Evolutionary conservation across 2,888 invertebrate species (phyloP).

Genomic region (Pyrrhosoma nymphula): DNA sequence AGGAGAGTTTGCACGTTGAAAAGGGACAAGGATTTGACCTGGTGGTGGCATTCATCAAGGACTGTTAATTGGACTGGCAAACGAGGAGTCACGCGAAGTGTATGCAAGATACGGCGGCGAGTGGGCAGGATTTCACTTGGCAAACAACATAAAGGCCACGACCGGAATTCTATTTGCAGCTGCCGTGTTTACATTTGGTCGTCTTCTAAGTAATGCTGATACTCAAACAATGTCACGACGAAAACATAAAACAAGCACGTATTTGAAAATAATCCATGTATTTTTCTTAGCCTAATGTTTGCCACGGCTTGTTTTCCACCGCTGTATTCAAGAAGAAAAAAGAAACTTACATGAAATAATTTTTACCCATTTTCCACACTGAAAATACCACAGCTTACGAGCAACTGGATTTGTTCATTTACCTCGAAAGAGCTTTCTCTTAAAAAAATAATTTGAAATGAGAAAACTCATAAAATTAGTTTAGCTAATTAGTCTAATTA

Average conservation of each 20-base stretch:
- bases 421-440: too few species aligned
- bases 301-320: background rate
- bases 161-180: background rate
- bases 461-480: too few species aligned
- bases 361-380: too few species aligned
- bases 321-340: too few species aligned
- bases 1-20: background rate
- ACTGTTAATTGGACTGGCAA: slow-evolving; percentile 2
- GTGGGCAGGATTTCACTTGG: background rate
- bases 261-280: background rate
- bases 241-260: background rate
- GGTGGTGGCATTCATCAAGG: slow-evolving; percentile 31
- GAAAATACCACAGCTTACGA: too few species aligned
- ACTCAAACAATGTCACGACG: background rate
- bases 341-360: too few species aligned
- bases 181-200: background rate
- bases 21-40: background rate
- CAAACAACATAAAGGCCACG: background rate
- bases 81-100: background rate
- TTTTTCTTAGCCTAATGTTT: background rate
- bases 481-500: too few species aligned
- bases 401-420: too few species aligned
- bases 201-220: background rate
- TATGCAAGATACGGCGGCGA: background rate
- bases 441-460: too few species aligned